A percentile compares a stretch with the other conserved stretches of the same genome.
Evolutionary conservation across 1,140 invertebrate species (phyloP).

Genomic region (Berghia stephanieae): DNA sequence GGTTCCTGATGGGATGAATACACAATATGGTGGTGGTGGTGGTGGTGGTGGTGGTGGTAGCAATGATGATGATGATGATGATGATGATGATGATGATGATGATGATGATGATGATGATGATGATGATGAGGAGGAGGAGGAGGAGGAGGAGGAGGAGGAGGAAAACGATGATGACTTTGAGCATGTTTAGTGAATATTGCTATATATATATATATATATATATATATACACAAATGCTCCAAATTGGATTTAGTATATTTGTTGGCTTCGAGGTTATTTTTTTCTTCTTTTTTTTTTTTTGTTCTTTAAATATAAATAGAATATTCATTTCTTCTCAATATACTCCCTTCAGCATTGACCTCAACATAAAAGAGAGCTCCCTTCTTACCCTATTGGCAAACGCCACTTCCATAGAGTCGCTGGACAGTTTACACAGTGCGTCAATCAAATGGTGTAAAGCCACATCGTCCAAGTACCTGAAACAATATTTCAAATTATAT

Average conservation of each 20-base stretch:
- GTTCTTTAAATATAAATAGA: too few species aligned
- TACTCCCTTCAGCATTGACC: too few species aligned
- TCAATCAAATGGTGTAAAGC: constrained; percentile 96
- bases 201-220: too few species aligned
- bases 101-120: background rate
- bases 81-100: background rate
- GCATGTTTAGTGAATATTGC: background rate
- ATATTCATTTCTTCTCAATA: too few species aligned
- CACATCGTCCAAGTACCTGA: constrained; percentile 86
- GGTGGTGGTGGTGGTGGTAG: background rate
- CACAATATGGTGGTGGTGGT: background rate
- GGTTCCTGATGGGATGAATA: constrained; percentile 77
- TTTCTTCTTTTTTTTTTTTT: too few species aligned
- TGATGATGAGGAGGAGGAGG: background rate
- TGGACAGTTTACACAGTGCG: constrained; percentile 93
- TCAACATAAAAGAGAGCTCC: too few species aligned
- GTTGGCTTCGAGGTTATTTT: too few species aligned
- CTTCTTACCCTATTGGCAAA: constrained; percentile 86
- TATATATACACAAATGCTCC: too few species aligned
- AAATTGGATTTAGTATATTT: too few species aligned
- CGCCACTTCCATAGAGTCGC: constrained; percentile 96
- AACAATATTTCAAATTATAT: too few species aligned
- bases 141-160: constrained; percentile 8
- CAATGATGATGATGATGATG: background rate
- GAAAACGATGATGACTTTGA: background rate